phyloP scores from a whole-genome alignment of 2,888 invertebrate genomes.

The Tinea semifulvella region DNA sequence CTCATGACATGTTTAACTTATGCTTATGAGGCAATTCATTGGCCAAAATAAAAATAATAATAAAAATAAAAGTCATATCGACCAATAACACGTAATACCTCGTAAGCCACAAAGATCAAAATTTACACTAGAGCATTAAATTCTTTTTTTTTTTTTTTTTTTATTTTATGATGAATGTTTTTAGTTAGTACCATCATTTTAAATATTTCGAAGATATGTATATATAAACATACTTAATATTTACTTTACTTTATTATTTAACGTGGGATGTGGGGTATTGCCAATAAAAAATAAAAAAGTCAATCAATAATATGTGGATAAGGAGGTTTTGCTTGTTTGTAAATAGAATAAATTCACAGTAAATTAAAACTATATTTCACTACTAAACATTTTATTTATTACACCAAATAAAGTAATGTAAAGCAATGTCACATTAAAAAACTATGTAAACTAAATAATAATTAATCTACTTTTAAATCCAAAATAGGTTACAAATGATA shows the following conservation, averaged over 20 bases:
- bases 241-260: too few relatives aligned
- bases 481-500: background rate
- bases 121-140: slow-evolving; percentile 11
- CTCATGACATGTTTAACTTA: too few relatives aligned
- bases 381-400: slow-evolving; percentile 3
- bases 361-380: too few relatives aligned
- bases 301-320: too few relatives aligned
- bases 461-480: background rate
- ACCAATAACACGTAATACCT: slow-evolving; percentile 1
- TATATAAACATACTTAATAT: too few relatives aligned
- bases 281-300: too few relatives aligned
- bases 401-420: slow-evolving; percentile 3
- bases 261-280: too few relatives aligned
- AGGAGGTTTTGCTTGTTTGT: too few relatives aligned
- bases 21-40: too few relatives aligned
- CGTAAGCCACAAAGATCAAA: slow-evolving; percentile 7
- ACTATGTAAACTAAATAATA: background rate
- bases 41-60: too few relatives aligned
- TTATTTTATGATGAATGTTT: background rate
- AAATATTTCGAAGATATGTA: background rate
- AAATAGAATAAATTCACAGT: too few relatives aligned
- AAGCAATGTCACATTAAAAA: background rate
- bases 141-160: background rate
- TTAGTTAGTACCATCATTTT: background rate
- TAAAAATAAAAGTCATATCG: too few relatives aligned